Conservation (phyloP, 2,113 vertebrate species). For the Corvus moneduloides region DNA sequence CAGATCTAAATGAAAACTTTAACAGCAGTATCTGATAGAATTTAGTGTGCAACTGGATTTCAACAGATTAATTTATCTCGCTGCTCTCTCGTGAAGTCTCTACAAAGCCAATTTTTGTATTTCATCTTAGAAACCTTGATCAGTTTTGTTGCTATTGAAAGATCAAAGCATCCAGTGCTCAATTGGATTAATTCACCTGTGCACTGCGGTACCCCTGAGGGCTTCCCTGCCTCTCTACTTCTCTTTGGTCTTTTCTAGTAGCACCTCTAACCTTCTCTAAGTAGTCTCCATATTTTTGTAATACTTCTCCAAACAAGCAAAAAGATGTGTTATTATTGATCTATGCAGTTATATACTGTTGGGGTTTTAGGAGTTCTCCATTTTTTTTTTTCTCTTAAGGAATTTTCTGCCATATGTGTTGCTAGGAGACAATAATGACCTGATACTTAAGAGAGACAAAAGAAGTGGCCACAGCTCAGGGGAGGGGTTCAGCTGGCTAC, state of each 20-base stretch:
- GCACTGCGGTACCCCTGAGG: rapidly evolving
- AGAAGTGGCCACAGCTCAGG: background rate
- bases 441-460: background rate
- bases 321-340: background rate
- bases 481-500: background rate
- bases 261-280: background rate
- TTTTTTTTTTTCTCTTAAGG: background rate
- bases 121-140: background rate
- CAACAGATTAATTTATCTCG: background rate
- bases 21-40: background rate
- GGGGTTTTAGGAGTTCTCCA: background rate
- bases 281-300: background rate
- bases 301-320: background rate
- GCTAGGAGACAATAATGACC: background rate
- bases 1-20: background rate
- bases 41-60: background rate
- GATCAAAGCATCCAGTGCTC: background rate
- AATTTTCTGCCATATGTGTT: background rate
- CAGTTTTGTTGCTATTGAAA: background rate
- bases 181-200: rapidly evolving
- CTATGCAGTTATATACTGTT: background rate
- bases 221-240: background rate
- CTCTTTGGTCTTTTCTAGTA: background rate
- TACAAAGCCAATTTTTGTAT: background rate
- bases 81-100: background rate